A percentile compares a stretch with the other conserved stretches of the same genome.
Evolutionary conservation across 2,113 vertebrate genomes (phyloP).

Genomic region (Coptodon bakossiorum): DNA sequence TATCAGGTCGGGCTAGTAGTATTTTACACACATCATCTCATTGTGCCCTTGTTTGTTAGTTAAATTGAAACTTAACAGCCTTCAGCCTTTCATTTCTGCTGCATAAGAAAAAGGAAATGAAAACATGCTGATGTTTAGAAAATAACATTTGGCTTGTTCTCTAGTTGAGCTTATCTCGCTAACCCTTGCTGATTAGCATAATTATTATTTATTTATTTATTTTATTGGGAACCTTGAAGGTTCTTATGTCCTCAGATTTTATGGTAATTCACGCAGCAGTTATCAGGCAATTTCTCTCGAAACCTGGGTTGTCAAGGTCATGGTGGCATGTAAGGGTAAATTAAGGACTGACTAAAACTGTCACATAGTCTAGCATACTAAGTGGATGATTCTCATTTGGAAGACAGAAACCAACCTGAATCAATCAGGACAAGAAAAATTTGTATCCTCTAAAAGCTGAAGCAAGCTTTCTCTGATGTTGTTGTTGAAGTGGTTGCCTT

Average conservation of each 20-base stretch:
- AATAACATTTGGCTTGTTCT: neutral
- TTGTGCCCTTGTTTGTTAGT: neutral
- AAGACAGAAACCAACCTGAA: neutral
- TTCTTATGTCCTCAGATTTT: neutral
- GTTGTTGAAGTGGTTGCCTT: neutral
- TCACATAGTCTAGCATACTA: neutral
- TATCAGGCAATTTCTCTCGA: neutral
- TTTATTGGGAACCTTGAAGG: neutral
- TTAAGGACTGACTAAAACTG: neutral
- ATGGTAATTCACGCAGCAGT: neutral
- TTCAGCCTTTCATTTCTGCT: neutral
- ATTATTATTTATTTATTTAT: neutral
- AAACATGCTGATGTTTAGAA: neutral
- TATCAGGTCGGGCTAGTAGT: neutral
- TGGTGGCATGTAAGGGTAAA: neutral
- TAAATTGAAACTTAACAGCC: neutral
- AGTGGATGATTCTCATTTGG: neutral
- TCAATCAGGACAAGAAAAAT: neutral
- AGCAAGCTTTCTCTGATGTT: neutral
- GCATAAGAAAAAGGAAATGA: neutral
- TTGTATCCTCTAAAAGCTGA: neutral
- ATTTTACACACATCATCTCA: neutral
- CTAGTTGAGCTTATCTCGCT: neutral
- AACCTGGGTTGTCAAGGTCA: neutral
- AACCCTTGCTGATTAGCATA: neutral